Evolutionary conservation across 2,113 vertebrate species (phyloP), one percentile per base, ranked within the genome.

Genomic region (Campylomormyrus tamandua): DNA sequence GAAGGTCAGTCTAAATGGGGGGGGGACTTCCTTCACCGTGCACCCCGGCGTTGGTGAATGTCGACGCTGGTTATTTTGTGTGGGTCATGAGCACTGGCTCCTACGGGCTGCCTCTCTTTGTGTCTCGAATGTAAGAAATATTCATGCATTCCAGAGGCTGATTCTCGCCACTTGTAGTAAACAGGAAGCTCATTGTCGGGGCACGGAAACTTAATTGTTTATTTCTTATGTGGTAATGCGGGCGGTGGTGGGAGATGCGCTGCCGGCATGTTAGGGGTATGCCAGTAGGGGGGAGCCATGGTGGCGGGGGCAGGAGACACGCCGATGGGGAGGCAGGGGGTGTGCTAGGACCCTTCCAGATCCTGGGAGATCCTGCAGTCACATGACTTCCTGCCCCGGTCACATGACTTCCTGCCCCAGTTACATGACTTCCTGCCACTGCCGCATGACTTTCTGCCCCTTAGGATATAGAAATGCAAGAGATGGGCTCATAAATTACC

Each of bases 1-100:
- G 94, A 99, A 99, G 98, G 98, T 99, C 94, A 94, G 97, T 90
- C 11, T 70, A 5, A 4, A 6, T 35, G 19, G 8, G 27, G 17
- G 15, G 52, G 13, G 5, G 3, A 10, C n/a, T 42, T 83, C 35
- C 35, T 11, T 45, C 39, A 31, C n/a, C 10, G 11, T 70, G 62
- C n/a, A 31, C n/a, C 17, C 77, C 3, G 5, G 3, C 5, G 2
- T 83, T 39, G 77, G 77, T 45, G 42, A 31, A 17, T 83, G 77
- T 17, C 1, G 24, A 84, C 9, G 83, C 21, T 42, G 83, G 19
- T n/a, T 48, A 13, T 24, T 84, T 84, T 45, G 45, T 45, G 15
- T 48, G 42, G 35, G 15, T 31, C 77, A 21, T 83, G 17, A 24
- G 35, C 17, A 17, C 31, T 46, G 45, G 24, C 21, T 46, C 39